A percentile compares a stretch with the other conserved stretches of the same genome.
phyloP scores from a whole-genome alignment of 1,140 invertebrate genomes.

The Globodera rostochiensis region DNA sequence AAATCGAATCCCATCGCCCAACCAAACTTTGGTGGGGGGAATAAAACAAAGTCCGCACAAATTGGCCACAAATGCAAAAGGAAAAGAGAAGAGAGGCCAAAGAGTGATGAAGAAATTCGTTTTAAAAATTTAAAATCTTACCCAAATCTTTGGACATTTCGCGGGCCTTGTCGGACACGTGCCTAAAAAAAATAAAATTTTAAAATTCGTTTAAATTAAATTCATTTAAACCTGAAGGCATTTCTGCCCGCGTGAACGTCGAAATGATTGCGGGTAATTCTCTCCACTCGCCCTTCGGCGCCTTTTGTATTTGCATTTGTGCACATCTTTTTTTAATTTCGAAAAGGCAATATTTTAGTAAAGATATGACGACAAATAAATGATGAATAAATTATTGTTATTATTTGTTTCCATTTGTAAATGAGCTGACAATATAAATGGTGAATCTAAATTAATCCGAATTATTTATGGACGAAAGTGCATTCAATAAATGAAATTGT shows the following conservation, averaged over 20 bases:
- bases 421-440: too few relatives aligned
- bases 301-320: too few relatives aligned
- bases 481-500: too few relatives aligned
- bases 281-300: not conserved
- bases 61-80: not conserved
- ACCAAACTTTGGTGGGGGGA: not conserved
- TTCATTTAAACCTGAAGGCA: conserved; percentile 19
- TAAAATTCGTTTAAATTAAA: not conserved
- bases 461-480: too few relatives aligned
- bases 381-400: too few relatives aligned
- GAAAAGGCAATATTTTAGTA: too few relatives aligned
- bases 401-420: too few relatives aligned
- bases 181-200: not conserved
- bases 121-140: not conserved
- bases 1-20: not conserved
- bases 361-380: too few relatives aligned
- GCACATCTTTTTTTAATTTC: too few relatives aligned
- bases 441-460: too few relatives aligned
- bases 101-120: not conserved
- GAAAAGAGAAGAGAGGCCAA: too few relatives aligned
- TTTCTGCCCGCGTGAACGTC: conserved; percentile 24
- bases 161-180: not conserved
- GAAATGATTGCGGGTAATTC: not conserved
- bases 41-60: not conserved
- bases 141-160: conserved; percentile 6